These are phyloP conservation scores for Apogon hyalosoma DNA, from an alignment of 2,797 vertebrate species.

Conservation along the genomic window DNA sequence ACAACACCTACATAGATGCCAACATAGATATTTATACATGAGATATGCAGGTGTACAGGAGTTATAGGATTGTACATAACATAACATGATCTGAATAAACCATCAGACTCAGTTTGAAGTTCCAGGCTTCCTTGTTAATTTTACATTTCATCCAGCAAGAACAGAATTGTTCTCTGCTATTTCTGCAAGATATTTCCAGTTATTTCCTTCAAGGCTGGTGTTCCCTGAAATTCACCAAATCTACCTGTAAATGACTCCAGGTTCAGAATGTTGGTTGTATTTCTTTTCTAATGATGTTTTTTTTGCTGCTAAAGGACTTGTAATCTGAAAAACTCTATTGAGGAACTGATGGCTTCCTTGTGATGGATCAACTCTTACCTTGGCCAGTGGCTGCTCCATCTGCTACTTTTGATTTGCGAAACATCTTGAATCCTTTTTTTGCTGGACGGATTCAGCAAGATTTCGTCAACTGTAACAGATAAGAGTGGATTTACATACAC, in stretches of 20 bases:
- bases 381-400: slow-evolving; percentile 70
- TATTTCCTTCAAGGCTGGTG: too few species aligned
- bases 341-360: background rate
- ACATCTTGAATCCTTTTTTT: slow-evolving; percentile 61
- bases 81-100: too few species aligned
- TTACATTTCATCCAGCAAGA: too few species aligned
- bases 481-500: background rate
- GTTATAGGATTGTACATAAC: background rate
- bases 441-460: slow-evolving; percentile 35
- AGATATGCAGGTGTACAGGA: background rate
- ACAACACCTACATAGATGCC: background rate
- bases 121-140: too few species aligned
- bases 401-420: slow-evolving; percentile 56
- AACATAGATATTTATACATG: too few species aligned
- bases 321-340: background rate
- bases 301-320: slow-evolving; percentile 4
- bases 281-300: background rate
- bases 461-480: slow-evolving; percentile 47
- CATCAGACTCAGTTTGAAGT: too few species aligned
- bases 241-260: background rate
- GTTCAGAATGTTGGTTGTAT: background rate
- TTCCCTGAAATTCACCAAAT: too few species aligned
- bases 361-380: slow-evolving; percentile 53
- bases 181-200: too few species aligned
- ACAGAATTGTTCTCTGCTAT: too few species aligned